Evolutionary conservation across 2,888 invertebrate genomes (phyloP), one percentile per base, ranked within the genome.

Genomic region (Allolobophora icterica): DNA sequence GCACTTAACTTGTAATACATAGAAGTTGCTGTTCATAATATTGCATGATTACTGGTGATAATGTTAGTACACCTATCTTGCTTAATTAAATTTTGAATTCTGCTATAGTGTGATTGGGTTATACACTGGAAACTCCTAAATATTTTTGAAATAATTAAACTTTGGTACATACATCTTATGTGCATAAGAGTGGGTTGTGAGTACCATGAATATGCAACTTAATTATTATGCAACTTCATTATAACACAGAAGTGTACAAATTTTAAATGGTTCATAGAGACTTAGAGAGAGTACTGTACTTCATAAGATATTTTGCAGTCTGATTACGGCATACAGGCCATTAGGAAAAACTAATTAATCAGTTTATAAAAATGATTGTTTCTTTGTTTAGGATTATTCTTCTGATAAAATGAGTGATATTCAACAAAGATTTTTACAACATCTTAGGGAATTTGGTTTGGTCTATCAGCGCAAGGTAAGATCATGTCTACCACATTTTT

Each of bases 401-500:
- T 98, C 98, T 0, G 98, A 98, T 94, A 98, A 98, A 4, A 97
- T 99, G 97, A 97, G 97, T 94, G 97, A 97, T 93, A 97, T 97
- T 92, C 97, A 99, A 96, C 96, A 98, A 92, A 97, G 97, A 91
- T 99, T 99, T 94, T 96, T 99, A 91, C 99, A 99, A 95, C 99
- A 99, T 96, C 96, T 99, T 90, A 96, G 99, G 92, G 99, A 99
- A 96, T 98, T 99, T 94, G 99, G 99, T 84, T 97, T 99, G 58
- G 98, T 99, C 33, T 99, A 98, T 95, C 99, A 99, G 96, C 96
- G 99, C 94, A 99, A 98, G 96, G 98, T 97, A 93, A 94, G 92
- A 90, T 6, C 58, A 58, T 52, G 71, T 42, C 90, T 87, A 13
- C n/a, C 13, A 3, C n/a, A 71, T 8, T 71, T 71, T 71, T 30